Base-by-base conservation (phyloP, 2,113 vertebrate genomes). In the Merops nubicus region DNA sequence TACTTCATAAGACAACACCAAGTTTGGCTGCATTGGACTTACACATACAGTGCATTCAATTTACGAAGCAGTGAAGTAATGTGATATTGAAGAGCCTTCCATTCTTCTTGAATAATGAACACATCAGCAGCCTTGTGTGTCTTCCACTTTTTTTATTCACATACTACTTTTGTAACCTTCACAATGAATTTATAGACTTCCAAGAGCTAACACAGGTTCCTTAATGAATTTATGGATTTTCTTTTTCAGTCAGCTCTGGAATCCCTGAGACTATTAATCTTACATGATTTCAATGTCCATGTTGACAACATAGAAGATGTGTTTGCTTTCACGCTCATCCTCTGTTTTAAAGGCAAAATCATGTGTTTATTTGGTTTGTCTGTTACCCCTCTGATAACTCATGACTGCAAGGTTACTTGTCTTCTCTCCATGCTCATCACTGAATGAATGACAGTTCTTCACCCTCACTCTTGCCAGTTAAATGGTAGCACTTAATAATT, bases 141-240 rank as follows among this genome's bases (percentile, higher is more conserved):
- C 28, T 79, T 89, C 34, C 10, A 53, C 18, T 5, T 31, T 77
- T 50, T 83, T 60, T 38, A 75, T 65, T 59, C 31, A 26, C 7
- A 18, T 68, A 51, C 31, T 64, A 56, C 31, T 76, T 89, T 26
- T 69, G n/a, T 23, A 87, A 79, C 31, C 38, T 89, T 79, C 56
- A 74, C 16, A 91, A 47, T 54, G 42, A 95, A 96, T 97, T 97
- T 95, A 94, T 36, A 88, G 82, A 65, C 34, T 47, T 94, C 47
- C 48, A 91, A 81, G 36, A 85, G 75, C 82, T 97, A 91, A 53
- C 57, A 87, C 28, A 88, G 8, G 17, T 90, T 96, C 70, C 67
- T 96, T 96, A 97, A 97, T 96, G 92, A 96, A 97, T 95, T 87
- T 96, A 95, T 96, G 80, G 90, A 97, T 98, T 97, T 98, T 94